phyloP scores from a whole-genome alignment of 2,113 vertebrate species.

The Emberiza fucata region DNA sequence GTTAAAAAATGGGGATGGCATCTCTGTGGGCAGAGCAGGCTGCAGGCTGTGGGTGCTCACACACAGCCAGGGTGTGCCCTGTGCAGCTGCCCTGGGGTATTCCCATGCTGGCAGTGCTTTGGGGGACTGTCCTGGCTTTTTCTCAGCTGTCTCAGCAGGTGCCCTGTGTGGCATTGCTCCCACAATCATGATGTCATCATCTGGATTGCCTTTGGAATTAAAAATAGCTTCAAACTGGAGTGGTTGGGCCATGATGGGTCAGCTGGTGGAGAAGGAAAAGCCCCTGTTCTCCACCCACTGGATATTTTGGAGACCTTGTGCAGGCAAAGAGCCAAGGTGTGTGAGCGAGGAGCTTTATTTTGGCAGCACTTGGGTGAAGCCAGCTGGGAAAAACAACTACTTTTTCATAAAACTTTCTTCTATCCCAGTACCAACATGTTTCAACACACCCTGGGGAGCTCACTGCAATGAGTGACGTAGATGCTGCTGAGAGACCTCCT shows the following conservation, averaged over 20 bases:
- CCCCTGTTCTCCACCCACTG: not conserved
- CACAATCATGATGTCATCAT: not conserved
- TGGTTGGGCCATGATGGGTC: not conserved
- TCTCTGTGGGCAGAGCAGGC: not conserved
- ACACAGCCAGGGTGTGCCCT: fast-evolving
- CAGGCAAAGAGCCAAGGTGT: not conserved
- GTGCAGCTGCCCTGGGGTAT: not conserved
- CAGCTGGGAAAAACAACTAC: not conserved
- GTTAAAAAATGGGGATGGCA: not conserved
- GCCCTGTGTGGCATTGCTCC: not conserved
- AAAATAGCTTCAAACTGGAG: not conserved
- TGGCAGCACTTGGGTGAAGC: not conserved
- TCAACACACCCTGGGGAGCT: not conserved
- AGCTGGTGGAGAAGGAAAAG: not conserved
- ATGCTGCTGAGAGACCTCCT: not conserved
- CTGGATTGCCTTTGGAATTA: not conserved
- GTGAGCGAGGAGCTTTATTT: not conserved
- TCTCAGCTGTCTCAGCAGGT: not conserved
- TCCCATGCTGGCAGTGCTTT: not conserved
- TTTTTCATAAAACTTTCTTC: not conserved
- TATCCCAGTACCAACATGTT: not conserved
- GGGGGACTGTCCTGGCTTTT: not conserved
- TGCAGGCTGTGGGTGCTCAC: not conserved
- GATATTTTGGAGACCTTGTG: not conserved
- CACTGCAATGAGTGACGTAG: not conserved